Evolutionary conservation across 2,113 vertebrate species (phyloP).

Genomic region (Numida meleagris): DNA sequence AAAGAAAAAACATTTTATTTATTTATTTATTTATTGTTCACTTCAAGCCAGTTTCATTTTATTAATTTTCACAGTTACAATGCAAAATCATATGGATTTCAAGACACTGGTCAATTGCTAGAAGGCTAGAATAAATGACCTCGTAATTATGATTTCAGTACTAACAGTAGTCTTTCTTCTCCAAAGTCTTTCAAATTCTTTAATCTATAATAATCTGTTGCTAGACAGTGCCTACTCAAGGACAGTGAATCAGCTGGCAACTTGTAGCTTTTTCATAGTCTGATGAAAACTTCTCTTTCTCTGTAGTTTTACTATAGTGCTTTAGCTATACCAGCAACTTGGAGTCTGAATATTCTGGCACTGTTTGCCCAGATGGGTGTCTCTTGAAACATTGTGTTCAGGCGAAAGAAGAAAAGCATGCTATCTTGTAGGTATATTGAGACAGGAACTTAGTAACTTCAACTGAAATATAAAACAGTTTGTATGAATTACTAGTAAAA

Average conservation of each 20-base stretch:
- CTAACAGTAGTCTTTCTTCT: not conserved
- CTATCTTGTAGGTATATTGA: constrained; percentile 29
- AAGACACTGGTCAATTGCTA: not conserved
- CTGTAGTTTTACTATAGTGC: not conserved
- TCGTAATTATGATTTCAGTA: too few species aligned
- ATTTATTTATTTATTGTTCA: too few species aligned
- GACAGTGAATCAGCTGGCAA: not conserved
- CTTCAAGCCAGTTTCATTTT: not conserved
- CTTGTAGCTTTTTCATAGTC: not conserved
- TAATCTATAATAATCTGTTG: not conserved
- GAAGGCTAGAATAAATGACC: not conserved
- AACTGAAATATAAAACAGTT: constrained; percentile 41
- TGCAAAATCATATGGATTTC: not conserved
- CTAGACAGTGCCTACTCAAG: not conserved
- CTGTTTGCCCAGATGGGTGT: not conserved
- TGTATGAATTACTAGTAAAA: constrained; percentile 33
- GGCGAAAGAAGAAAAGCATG: constrained; percentile 9
- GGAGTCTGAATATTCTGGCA: not conserved
- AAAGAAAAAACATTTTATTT: too few species aligned
- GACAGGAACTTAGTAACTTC: constrained; percentile 45
- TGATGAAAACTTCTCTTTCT: not conserved
- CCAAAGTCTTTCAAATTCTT: not conserved
- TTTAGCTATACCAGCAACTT: not conserved
- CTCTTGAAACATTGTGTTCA: not conserved
- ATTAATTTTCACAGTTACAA: not conserved